Percentiles rank a stretch among this genome's conserved stretches.
These are phyloP conservation scores for Sinosuthora webbiana DNA, from an alignment of 2,113 vertebrate genomes.

Conservation along the genomic window DNA sequence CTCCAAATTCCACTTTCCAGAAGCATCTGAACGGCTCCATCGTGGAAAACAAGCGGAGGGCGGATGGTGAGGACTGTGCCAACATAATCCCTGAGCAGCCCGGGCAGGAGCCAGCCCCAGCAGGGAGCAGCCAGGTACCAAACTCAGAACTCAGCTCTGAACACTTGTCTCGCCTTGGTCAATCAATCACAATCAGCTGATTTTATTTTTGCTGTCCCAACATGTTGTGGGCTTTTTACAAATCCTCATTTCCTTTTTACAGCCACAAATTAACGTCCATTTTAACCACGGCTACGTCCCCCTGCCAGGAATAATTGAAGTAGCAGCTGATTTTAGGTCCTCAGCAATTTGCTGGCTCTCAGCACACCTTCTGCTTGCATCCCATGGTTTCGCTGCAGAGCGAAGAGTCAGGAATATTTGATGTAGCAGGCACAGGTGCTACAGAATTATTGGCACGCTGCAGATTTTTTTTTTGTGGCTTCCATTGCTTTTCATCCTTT, in stretches of 20 bases:
- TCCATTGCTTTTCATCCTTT: neutral
- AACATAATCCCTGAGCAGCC: neutral
- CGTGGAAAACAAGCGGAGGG: neutral
- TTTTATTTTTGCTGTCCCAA: neutral
- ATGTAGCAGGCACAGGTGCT: neutral
- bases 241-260: neutral
- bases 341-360: conserved; percentile 20
- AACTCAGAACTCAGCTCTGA: neutral
- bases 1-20: neutral
- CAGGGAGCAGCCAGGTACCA: neutral
- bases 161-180: neutral
- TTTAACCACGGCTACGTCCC: neutral
- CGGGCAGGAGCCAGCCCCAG: neutral
- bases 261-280: neutral
- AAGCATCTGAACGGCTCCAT: neutral
- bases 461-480: conserved; percentile 1
- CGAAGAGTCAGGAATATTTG: conserved; percentile 5
- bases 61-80: neutral
- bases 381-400: neutral
- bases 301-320: neutral
- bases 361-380: conserved; percentile 33
- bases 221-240: no score
- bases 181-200: neutral
- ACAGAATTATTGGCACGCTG: conserved; percentile 30
- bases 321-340: neutral